Evolutionary conservation across 2,113 vertebrate genomes (phyloP).

Genomic region (Cavia porcellus): DNA sequence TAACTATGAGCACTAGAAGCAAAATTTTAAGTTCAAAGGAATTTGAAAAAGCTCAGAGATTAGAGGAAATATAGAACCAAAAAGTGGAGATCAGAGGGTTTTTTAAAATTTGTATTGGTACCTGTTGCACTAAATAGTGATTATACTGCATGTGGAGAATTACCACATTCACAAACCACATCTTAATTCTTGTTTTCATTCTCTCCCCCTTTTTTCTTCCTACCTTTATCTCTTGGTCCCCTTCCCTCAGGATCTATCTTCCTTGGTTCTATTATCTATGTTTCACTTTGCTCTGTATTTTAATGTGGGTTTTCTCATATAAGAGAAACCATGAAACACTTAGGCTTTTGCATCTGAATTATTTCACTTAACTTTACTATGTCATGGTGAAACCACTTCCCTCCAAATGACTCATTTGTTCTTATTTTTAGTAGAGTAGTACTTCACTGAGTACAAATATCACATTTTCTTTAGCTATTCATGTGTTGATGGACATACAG

Average conservation of each 20-base stretch:
- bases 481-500: not conserved
- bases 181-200: not conserved
- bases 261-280: not conserved
- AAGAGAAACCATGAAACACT: not conserved
- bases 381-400: not conserved
- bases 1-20: not conserved
- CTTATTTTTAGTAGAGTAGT: not conserved
- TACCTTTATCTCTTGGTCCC: not conserved
- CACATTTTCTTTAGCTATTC: not conserved
- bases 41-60: not conserved
- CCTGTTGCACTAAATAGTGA: not conserved
- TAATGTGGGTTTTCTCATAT: not conserved
- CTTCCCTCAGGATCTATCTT: not conserved
- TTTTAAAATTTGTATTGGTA: not conserved
- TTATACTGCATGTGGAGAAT: not conserved
- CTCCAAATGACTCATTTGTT: not conserved
- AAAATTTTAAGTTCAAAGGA: not conserved
- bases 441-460: not conserved
- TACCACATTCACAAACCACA: not conserved
- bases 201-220: not conserved
- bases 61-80: not conserved
- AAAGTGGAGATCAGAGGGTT: not conserved
- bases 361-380: not conserved
- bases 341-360: not conserved
- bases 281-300: not conserved